Evolutionary conservation across 2,888 invertebrate species (phyloP), one percentile per base, ranked within the genome.

Genomic region (Alcis repandata): DNA sequence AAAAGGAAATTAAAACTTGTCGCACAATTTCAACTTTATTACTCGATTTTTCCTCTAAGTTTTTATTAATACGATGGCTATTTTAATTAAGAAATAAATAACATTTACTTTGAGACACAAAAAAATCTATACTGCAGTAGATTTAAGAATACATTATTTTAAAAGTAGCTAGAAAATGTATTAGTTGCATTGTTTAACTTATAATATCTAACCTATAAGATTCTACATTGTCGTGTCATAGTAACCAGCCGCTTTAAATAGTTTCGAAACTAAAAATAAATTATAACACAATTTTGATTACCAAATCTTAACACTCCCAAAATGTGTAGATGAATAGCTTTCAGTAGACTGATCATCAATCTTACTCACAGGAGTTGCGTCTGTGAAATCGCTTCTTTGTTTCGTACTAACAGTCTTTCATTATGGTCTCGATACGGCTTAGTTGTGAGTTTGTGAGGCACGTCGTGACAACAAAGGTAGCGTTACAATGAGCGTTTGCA

Each of bases 401-500:
- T 68, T 69, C 45, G 20, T 40, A 43, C 38, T 36, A 56, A 45
- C 36, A 51, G 22, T 43, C 32, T 43, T 56, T 52, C 60, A 66
- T 66, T 61, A 57, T 52, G 33, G 17, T 60, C 41, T 59, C 59
- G 46, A 60, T 63, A 65, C 54, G 27, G 49, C 38, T 43, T 43
- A 17, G 38, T 56, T 48, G 32, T 49, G 15, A 45, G 22, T 43
- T 43, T 17, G 17, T 57, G 56, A 43, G 53, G 41, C 63, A 69
- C 61, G 41, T 71, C 74, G 77, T 80, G 80, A 80, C 82, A 83
- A 80, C 77, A 81, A 79, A 79, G 76, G 73, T 45, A 49, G 43
- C 75, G 71, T 77, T 75, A 86, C 81, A 80, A 78, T 72, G 73
- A 80, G 69, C 77, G 78, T 71, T 82, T 76, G 77, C 75, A 77